These are phyloP conservation scores for Actinernus sp. DNA, from an alignment of 92 coral and sea anemone species.

Conservation along the genomic window DNA sequence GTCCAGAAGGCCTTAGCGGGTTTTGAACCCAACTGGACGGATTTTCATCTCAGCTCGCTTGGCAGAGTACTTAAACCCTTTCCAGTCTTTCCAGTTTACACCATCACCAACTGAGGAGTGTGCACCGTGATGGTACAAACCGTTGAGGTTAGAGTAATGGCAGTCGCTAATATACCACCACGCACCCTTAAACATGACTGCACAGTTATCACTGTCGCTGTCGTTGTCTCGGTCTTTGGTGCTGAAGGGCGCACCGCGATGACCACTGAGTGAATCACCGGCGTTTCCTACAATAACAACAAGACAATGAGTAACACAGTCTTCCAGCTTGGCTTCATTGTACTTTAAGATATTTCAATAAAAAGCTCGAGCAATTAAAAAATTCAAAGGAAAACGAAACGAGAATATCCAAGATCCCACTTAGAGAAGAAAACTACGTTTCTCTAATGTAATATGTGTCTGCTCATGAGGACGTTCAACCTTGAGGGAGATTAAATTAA, in stretches of 20 bases:
- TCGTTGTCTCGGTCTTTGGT: conserved; percentile 62
- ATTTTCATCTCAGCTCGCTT: conserved; percentile 72
- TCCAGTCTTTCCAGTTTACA: conserved; percentile 63
- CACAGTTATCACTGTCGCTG: conserved; percentile 15
- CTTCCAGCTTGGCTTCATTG: no score
- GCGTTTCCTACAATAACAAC: conserved; percentile 56
- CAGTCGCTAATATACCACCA: conserved; percentile 69
- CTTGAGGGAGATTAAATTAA: no score
- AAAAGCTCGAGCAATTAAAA: no score
- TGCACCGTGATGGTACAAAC: conserved; percentile 54
- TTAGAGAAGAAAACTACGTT: no score
- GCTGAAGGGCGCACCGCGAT: conserved; percentile 34
- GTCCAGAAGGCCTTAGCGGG: no score
- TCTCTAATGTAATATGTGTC: no score
- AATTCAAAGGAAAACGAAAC: no score
- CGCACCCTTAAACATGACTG: conserved; percentile 44
- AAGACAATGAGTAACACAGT: no score
- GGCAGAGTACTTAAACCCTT: conserved; percentile 54
- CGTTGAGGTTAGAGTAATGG: conserved; percentile 51
- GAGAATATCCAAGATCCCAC: no score
- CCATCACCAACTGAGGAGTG: conserved; percentile 57
- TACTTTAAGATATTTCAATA: no score
- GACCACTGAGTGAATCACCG: conserved; percentile 40
- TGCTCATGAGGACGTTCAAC: no score
- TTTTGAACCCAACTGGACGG: conserved; percentile 40